Percentiles rank a stretch among this genome's conserved stretches.
These are phyloP conservation scores for Echinarachnius parma DNA, from an alignment of 53 echinoderm and acorn worm genomes.

Conservation along the genomic window DNA sequence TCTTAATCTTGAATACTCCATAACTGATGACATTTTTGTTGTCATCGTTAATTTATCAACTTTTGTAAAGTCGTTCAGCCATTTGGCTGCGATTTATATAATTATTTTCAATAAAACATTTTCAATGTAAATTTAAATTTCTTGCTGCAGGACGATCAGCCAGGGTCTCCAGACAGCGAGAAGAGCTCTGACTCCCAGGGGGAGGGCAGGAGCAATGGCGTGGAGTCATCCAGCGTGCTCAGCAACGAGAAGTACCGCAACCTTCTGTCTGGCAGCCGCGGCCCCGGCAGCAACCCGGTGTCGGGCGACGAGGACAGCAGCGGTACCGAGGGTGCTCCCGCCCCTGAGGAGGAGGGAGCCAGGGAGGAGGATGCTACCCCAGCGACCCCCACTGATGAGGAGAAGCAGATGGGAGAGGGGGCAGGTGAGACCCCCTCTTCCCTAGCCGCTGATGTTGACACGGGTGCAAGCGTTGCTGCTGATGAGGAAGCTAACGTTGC, in stretches of 20 bases:
- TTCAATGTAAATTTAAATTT: too few relatives aligned
- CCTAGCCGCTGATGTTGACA: neutral
- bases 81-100: too few relatives aligned
- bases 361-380: conserved; percentile 8
- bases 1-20: too few relatives aligned
- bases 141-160: too few relatives aligned
- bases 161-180: conserved; percentile 53
- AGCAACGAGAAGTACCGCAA: conserved; percentile 69
- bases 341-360: conserved; percentile 34
- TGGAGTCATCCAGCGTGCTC: conserved; percentile 58
- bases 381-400: conserved; percentile 1
- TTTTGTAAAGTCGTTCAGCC: too few relatives aligned
- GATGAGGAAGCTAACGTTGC: conserved; percentile 11
- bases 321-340: conserved; percentile 22
- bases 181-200: conserved; percentile 31
- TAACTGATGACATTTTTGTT: too few relatives aligned
- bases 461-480: conserved; percentile 11
- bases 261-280: conserved; percentile 54
- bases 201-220: conserved; percentile 66
- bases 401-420: conserved; percentile 12
- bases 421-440: too few relatives aligned
- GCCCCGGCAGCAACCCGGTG: conserved; percentile 45
- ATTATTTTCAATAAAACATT: too few relatives aligned
- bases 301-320: conserved; percentile 83
- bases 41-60: too few relatives aligned